Evolutionary conservation across 2,888 invertebrate genomes (phyloP), one percentile per base, ranked within the genome.

Genomic region (Meandrusa payeni): DNA sequence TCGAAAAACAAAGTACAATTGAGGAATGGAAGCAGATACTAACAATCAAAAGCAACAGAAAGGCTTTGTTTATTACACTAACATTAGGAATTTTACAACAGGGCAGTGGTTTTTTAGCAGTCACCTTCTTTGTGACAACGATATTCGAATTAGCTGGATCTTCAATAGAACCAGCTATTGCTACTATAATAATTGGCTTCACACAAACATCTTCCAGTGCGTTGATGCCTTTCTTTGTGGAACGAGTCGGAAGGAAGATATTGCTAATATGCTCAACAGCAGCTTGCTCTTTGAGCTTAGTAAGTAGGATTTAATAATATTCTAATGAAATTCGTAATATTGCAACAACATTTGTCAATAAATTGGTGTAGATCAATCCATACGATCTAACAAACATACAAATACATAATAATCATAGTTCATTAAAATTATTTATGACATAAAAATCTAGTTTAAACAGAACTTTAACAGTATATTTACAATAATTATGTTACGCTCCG

Each of bases 151-250:
- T 37, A 3, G 37, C 37, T n/a, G 12, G 19, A 5, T 37, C 37
- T 10, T 37, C 37, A 0, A 19, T 37, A 27, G 27, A 37, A 27
- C 37, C 37, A 1, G 48, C 64, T 41, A 45, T 76, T 38, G 69
- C 69, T 0, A 73, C 72, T 2, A 73, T 76, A 1, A 56, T 73
- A 3, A 63, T 75, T 11, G 73, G 70, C 6, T 15, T 64, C 0
- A 69, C 69, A 0, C 69, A 72, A 39, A 15, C 76, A 0, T 13
- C 48, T 0, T 61, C 72, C 0, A 67, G 70, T 19, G 46, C 22
- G 1, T 46, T 75, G 1, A 57, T 73, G 0, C 72, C 76, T 0
- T 34, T 71, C 1, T 63, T 71, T 24, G 63, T 77, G 0, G 76
- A 76, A 17, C 62, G 60, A 47, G 44, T 52, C 51, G 76, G 76